phyloP scores from a whole-genome alignment of 2,113 vertebrate genomes.

The Bubo blakistoni region DNA sequence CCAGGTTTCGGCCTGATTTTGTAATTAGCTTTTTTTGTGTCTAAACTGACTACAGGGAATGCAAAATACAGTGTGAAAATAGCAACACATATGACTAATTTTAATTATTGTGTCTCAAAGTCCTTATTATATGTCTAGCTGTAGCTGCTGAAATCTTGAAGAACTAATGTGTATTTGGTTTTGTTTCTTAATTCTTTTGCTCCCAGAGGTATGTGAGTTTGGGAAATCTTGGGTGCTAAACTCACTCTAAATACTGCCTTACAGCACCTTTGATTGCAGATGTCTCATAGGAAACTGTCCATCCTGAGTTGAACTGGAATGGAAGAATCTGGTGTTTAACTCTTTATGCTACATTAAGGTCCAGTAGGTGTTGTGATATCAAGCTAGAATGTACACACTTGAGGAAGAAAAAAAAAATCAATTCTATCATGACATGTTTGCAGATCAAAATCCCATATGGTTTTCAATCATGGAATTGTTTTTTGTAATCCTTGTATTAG shows the following conservation, averaged over 20 bases:
- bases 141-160: background rate
- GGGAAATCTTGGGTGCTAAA: background rate
- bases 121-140: background rate
- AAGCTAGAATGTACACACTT: background rate
- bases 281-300: background rate
- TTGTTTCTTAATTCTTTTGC: background rate
- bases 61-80: background rate
- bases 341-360: background rate
- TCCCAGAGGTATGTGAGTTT: background rate
- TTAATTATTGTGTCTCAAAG: background rate
- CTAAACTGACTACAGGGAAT: background rate
- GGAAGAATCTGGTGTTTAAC: background rate
- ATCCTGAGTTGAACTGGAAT: background rate
- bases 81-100: background rate
- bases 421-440: background rate
- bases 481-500: conserved; percentile 60
- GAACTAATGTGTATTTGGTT: background rate
- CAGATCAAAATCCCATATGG: conserved; percentile 25
- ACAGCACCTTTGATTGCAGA: background rate
- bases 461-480: conserved; percentile 35
- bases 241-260: background rate
- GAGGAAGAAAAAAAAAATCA: background rate
- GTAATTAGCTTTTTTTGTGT: background rate
- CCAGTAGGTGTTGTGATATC: background rate
- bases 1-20: background rate